Percentiles rank a stretch among this genome's conserved stretches.
Evolutionary conservation across 2,113 vertebrate species (phyloP).

Genomic region (Dasyprocta punctata): DNA sequence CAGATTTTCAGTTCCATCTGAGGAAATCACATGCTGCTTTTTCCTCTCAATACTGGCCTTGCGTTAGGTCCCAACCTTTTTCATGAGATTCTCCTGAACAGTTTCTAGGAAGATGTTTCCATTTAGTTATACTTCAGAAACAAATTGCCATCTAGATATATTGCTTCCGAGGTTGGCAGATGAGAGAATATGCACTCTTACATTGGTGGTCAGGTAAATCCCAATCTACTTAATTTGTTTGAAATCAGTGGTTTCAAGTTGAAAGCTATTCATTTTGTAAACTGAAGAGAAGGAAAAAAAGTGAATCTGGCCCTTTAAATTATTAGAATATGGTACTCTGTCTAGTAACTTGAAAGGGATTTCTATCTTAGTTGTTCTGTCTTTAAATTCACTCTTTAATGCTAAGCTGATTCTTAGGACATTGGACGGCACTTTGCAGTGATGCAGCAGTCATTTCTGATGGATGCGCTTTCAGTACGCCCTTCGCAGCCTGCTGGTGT

Average conservation of each 20-base stretch:
- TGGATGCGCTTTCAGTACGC: accelerated
- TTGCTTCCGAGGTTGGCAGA: slow-evolving; percentile 30
- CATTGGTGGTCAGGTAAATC: slow-evolving; percentile 4
- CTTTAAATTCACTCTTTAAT: background rate
- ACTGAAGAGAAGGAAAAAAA: slow-evolving; percentile 75
- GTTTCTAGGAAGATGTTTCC: background rate
- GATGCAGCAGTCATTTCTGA: background rate
- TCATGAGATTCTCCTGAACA: slow-evolving; percentile 4
- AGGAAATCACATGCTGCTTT: slow-evolving; percentile 54
- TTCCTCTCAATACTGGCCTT: slow-evolving; percentile 45
- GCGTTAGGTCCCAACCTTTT: background rate
- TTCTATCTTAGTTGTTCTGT: slow-evolving; percentile 26
- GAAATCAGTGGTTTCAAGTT: background rate
- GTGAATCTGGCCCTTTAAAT: slow-evolving; percentile 63
- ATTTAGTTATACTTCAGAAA: background rate
- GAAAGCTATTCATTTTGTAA: slow-evolving; percentile 55
- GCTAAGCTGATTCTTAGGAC: background rate
- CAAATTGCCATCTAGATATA: background rate
- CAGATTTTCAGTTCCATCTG: slow-evolving; percentile 31
- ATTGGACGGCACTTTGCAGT: slow-evolving; percentile 11
- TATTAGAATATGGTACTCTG: background rate
- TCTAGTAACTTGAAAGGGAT: background rate
- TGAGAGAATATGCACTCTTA: background rate
- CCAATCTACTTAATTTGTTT: background rate
- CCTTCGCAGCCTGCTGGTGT: background rate